These are phyloP conservation scores for Solenopsis fugax DNA, from an alignment of 1,140 invertebrate genomes.

Conservation along the genomic window DNA sequence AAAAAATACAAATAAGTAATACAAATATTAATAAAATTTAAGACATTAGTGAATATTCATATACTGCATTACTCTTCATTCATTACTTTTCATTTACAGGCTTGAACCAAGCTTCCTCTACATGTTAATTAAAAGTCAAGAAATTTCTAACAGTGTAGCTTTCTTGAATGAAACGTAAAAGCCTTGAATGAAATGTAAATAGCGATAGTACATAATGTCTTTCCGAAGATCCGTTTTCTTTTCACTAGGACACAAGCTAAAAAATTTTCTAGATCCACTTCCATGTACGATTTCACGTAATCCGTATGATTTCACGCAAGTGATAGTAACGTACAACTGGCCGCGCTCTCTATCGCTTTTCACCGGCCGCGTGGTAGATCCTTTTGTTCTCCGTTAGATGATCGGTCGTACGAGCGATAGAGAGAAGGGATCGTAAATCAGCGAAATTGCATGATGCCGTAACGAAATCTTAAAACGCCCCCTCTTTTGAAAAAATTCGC, in stretches of 20 bases:
- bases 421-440: conserved; percentile 73
- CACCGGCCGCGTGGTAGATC: conserved; percentile 55
- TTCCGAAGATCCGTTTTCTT: neutral
- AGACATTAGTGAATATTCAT: no score
- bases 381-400: conserved; percentile 73
- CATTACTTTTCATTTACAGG: no score
- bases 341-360: conserved; percentile 48
- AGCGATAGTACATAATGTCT: neutral
- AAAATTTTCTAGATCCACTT: neutral
- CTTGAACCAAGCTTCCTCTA: no score
- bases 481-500: conserved; percentile 50
- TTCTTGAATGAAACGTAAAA: neutral
- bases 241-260: neutral
- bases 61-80: no score
- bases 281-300: neutral
- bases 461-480: conserved; percentile 73
- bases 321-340: conserved; percentile 19
- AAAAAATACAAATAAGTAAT: no score
- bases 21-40: no score
- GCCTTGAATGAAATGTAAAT: neutral
- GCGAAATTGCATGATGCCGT: conserved; percentile 72
- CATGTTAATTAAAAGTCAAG: no score
- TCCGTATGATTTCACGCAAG: conserved; percentile 68
- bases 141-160: no score
- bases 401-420: conserved; percentile 71